phyloP scores from a whole-genome alignment of 2,113 vertebrate genomes.

The Cricetomys ansorgei region DNA sequence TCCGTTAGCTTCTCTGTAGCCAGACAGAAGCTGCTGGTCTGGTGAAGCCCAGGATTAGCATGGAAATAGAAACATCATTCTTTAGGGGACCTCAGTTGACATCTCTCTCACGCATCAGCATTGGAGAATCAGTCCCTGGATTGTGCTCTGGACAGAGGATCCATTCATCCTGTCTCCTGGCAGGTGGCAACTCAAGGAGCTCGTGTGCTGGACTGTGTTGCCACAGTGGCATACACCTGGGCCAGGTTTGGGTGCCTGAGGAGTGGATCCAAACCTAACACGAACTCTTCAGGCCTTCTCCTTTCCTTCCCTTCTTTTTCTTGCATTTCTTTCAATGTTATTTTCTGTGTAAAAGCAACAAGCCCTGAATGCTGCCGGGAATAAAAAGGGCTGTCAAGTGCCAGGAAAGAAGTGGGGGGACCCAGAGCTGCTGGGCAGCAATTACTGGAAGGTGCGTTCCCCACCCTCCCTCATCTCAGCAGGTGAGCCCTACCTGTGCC shows the following conservation, averaged over 20 bases:
- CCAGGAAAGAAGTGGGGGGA: neutral
- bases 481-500: constrained; percentile 51
- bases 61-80: constrained; percentile 61
- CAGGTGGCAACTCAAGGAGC: neutral
- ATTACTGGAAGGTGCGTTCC: neutral
- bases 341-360: constrained; percentile 71
- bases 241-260: constrained; percentile 34
- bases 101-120: constrained; percentile 33
- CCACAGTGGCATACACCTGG: neutral
- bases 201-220: accelerated
- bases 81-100: constrained; percentile 73
- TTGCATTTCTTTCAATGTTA: constrained; percentile 19
- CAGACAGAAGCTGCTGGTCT: constrained; percentile 51
- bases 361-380: constrained; percentile 56
- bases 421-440: neutral
- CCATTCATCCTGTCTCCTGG: neutral
- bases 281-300: constrained; percentile 76
- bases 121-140: constrained; percentile 57
- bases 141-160: neutral
- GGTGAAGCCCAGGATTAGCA: neutral
- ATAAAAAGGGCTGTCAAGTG: constrained; percentile 59
- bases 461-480: constrained; percentile 42
- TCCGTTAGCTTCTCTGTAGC: no score
- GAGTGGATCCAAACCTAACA: constrained; percentile 67
- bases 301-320: neutral